These are phyloP conservation scores for Gavia stellata DNA, from an alignment of 2,113 vertebrate genomes.

Conservation along the genomic window DNA sequence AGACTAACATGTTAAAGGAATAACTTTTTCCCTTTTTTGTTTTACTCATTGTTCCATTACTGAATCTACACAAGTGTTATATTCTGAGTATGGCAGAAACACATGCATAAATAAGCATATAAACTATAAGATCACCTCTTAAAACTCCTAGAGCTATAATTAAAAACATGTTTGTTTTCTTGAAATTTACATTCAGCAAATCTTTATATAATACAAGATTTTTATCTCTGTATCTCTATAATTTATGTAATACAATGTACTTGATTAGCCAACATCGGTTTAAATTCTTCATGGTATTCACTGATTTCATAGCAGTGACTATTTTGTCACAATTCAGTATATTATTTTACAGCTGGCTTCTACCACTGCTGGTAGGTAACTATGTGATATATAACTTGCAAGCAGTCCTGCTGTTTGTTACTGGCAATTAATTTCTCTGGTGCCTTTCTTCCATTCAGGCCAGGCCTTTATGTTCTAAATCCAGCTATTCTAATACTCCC, in stretches of 20 bases:
- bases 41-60: not conserved
- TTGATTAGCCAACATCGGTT: constrained; percentile 28
- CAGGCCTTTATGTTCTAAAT: constrained; percentile 98
- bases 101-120: not conserved
- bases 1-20: not conserved
- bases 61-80: not conserved
- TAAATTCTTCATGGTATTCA: constrained; percentile 7
- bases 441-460: constrained; percentile 96
- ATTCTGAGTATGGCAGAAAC: not conserved
- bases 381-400: constrained; percentile 94
- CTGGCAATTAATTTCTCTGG: constrained; percentile 99
- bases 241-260: not conserved
- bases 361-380: constrained; percentile 86
- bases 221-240: not conserved
- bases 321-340: constrained; percentile 58
- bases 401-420: constrained; percentile 99
- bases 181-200: not conserved
- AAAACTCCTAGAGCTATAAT: not conserved
- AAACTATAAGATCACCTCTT: not conserved
- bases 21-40: not conserved
- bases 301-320: constrained; percentile 27
- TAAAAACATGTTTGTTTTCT: not conserved
- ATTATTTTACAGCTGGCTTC: constrained; percentile 70
- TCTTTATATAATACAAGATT: not conserved
- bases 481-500: constrained; percentile 94